A percentile compares a stretch with the other conserved stretches of the same genome.
Conservation (phyloP, 2,113 vertebrate genomes). For the Lepus timidus region DNA sequence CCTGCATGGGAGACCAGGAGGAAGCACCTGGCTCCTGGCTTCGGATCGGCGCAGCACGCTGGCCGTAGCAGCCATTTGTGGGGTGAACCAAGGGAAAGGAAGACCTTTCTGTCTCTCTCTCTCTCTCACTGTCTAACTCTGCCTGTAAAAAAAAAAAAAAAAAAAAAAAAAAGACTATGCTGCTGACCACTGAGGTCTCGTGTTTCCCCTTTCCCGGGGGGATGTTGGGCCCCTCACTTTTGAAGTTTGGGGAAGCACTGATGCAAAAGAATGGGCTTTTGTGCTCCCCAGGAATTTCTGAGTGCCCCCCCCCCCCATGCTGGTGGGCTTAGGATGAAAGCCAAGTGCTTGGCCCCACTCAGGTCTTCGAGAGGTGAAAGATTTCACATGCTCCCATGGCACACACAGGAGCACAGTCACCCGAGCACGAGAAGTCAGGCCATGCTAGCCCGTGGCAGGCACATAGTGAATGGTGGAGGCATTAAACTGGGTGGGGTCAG, state of each 20-base stretch:
- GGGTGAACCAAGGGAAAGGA: no score
- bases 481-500: background rate
- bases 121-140: no score
- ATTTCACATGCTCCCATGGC: background rate
- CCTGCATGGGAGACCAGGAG: no score
- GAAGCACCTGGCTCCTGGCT: no score
- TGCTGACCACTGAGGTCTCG: background rate
- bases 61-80: no score
- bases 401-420: no score
- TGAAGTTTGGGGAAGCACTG: background rate
- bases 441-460: background rate
- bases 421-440: background rate
- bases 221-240: background rate
- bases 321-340: background rate
- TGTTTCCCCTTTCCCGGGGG: background rate
- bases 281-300: background rate
- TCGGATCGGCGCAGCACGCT: no score
- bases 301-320: background rate
- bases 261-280: background rate
- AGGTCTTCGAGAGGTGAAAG: background rate
- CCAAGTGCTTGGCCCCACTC: background rate
- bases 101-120: no score
- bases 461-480: background rate
- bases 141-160: no score
- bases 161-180: background rate